Conservation (phyloP, 2,113 vertebrate genomes). For the Apistogramma diplotaenia region DNA sequence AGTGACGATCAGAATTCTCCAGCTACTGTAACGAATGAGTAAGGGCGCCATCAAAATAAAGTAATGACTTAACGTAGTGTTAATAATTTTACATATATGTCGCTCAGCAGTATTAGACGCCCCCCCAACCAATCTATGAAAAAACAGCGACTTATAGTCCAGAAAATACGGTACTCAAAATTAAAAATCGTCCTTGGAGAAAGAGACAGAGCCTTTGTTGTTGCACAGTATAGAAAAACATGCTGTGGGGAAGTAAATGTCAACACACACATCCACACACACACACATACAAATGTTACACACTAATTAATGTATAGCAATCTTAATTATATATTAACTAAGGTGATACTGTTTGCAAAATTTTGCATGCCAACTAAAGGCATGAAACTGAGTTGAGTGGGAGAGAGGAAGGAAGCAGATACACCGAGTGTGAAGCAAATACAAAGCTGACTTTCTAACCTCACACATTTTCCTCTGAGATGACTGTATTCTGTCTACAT, state of each 20-base stretch:
- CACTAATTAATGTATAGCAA: not conserved
- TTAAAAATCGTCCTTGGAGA: not conserved
- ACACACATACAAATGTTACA: not conserved
- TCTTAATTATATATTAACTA: not conserved
- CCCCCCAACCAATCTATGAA: no score
- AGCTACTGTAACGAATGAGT: no score
- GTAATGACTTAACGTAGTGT: no score
- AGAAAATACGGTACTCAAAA: no score
- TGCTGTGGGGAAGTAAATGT: not conserved
- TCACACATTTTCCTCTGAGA: conserved; percentile 23
- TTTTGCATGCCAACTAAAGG: not conserved
- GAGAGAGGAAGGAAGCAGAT: not conserved
- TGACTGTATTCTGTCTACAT: not conserved
- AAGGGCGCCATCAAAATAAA: no score
- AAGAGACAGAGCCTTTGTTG: not conserved
- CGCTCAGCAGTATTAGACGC: no score
- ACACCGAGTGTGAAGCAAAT: conserved; percentile 13
- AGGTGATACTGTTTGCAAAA: not conserved
- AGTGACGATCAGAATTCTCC: no score
- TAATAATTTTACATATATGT: no score
- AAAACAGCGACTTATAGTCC: no score
- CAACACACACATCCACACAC: not conserved
- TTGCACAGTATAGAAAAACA: not conserved
- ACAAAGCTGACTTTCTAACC: conserved; percentile 24
- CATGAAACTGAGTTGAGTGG: not conserved